A percentile compares a stretch with the other conserved stretches of the same genome.
Conservation (phyloP, 1,140 invertebrate species). For the Rhyacophila brunnea region DNA sequence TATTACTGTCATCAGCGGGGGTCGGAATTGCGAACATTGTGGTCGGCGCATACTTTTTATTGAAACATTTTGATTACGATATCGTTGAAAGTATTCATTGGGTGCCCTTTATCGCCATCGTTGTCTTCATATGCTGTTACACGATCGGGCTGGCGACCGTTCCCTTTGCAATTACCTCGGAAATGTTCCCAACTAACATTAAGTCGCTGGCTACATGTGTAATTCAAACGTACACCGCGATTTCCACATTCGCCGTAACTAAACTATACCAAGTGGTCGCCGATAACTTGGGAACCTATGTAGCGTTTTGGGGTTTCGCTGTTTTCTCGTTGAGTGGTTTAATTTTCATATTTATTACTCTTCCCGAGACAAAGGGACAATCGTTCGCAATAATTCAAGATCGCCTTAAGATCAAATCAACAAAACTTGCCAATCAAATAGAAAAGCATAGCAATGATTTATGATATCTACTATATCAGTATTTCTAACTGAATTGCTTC, state of each 20-base stretch:
- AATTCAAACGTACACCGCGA: slow-evolving; percentile 52
- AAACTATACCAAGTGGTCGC: slow-evolving; percentile 69
- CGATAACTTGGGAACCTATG: slow-evolving; percentile 62
- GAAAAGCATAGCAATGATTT: too few relatives aligned
- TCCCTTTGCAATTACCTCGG: slow-evolving; percentile 70
- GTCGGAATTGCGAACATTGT: slow-evolving; percentile 55
- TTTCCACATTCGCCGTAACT: slow-evolving; percentile 67
- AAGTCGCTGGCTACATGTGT: slow-evolving; percentile 64
- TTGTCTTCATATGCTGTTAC: slow-evolving; percentile 70
- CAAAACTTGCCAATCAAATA: neutral
- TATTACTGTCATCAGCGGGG: slow-evolving; percentile 61
- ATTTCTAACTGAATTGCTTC: too few relatives aligned
- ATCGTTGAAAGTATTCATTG: slow-evolving; percentile 49
- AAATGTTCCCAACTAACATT: slow-evolving; percentile 72
- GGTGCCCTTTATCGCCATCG: slow-evolving; percentile 66
- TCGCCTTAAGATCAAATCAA: slow-evolving; percentile 38
- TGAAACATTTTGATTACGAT: slow-evolving; percentile 48
- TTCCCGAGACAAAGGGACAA: slow-evolving; percentile 84
- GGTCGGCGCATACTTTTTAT: slow-evolving; percentile 63
- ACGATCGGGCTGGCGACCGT: slow-evolving; percentile 70
- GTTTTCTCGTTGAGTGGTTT: slow-evolving; percentile 62
- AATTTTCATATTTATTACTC: slow-evolving; percentile 61
- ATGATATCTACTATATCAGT: too few relatives aligned
- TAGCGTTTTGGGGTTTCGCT: slow-evolving; percentile 73
- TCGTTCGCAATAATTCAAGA: slow-evolving; percentile 60